A percentile compares a stretch with the other conserved stretches of the same genome.
Conservation (phyloP, 92 coral and sea anemone genomes). For the Metridium senile region DNA sequence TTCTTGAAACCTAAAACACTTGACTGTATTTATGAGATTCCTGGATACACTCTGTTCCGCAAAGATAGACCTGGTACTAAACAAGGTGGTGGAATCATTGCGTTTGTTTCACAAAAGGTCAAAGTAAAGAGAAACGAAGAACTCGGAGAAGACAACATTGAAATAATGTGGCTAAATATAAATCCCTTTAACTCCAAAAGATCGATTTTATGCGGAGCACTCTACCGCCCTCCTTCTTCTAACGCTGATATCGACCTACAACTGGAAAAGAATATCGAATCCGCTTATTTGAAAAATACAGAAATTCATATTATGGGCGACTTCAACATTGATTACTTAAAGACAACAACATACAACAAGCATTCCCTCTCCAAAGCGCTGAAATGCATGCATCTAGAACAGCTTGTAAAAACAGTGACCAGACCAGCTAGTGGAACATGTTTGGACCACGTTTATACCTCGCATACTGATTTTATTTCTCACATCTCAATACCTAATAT, state of each 20-base stretch:
- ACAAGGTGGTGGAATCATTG: constrained; percentile 45
- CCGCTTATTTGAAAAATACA: constrained; percentile 23
- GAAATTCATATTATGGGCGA: constrained; percentile 48
- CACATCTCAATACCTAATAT: neutral
- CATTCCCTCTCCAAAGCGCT: constrained; percentile 53
- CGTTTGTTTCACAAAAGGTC: constrained; percentile 30
- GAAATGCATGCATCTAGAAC: constrained; percentile 47
- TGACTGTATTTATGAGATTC: constrained; percentile 34
- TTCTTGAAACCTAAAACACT: constrained; percentile 40
- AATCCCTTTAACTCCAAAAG: constrained; percentile 50
- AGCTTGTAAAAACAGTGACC: constrained; percentile 48
- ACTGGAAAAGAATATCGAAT: constrained; percentile 24
- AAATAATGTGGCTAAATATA: constrained; percentile 44
- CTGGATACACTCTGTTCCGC: constrained; percentile 33
- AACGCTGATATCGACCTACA: constrained; percentile 12
- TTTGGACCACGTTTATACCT: constrained; percentile 35
- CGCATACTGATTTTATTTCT: neutral
- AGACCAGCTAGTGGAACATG: constrained; percentile 60
- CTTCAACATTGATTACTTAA: constrained; percentile 48
- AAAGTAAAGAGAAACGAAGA: constrained; percentile 37
- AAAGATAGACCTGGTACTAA: constrained; percentile 41
- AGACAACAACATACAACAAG: constrained; percentile 23
- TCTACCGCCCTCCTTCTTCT: constrained; percentile 54
- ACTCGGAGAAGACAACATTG: constrained; percentile 44
- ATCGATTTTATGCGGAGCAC: constrained; percentile 26